phyloP scores from a whole-genome alignment of 2,888 invertebrate genomes.

The Chymomyza fuscimana region DNA sequence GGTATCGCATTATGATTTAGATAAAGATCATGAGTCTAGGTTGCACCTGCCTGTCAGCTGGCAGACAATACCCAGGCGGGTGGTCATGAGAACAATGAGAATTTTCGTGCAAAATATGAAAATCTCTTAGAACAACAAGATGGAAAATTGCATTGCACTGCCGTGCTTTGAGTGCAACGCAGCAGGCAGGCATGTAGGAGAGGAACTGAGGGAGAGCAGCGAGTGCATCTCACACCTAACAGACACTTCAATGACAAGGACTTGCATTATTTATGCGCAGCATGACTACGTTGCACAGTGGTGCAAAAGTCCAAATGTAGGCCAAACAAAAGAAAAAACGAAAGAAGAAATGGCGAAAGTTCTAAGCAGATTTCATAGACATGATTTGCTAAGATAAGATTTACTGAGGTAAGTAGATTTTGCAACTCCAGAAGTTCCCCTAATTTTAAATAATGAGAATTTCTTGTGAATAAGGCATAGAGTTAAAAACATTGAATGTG shows the following conservation, averaged over 20 bases:
- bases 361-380: not conserved
- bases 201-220: not conserved
- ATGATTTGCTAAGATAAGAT: not conserved
- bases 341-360: not conserved
- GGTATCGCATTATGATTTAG: slow-evolving; percentile 11
- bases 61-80: slow-evolving; percentile 47
- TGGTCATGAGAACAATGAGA: slow-evolving; percentile 28
- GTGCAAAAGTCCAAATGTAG: not conserved
- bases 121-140: slow-evolving; percentile 33
- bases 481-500: no score
- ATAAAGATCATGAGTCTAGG: slow-evolving; percentile 46
- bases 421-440: no score
- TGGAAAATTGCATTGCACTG: slow-evolving; percentile 18
- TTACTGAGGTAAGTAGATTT: no score
- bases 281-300: not conserved
- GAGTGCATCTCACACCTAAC: slow-evolving; percentile 3
- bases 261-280: slow-evolving; percentile 28
- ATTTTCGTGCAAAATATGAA: slow-evolving; percentile 34
- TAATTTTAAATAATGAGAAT: no score
- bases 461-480: no score
- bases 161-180: slow-evolving; percentile 49
- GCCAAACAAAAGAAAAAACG: not conserved
- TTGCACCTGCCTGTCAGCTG: slow-evolving; percentile 54
- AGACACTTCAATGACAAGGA: slow-evolving; percentile 55
- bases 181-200: slow-evolving; percentile 33